phyloP scores from a whole-genome alignment of 1,140 invertebrate species.

The Paraescarpia echinospica region DNA sequence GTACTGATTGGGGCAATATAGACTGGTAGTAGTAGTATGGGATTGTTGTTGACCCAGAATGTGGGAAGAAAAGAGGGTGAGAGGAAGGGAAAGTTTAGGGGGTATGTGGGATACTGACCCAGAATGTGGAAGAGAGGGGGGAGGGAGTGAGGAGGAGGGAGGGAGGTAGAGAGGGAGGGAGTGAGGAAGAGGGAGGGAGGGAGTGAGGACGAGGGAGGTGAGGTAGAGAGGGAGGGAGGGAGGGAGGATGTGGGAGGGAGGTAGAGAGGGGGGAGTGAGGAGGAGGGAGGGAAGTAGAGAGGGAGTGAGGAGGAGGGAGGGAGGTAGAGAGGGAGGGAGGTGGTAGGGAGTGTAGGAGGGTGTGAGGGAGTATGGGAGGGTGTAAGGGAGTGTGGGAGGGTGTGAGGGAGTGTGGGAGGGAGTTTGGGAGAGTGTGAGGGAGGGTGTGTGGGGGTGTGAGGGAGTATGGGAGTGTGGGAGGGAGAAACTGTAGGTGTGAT shows the following conservation, averaged over 20 bases:
- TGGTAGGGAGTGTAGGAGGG: background rate
- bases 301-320: background rate
- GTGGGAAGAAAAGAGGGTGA: too few relatives aligned
- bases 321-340: too few relatives aligned
- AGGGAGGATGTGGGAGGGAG: too few relatives aligned
- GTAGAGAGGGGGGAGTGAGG: background rate
- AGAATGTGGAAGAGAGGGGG: background rate
- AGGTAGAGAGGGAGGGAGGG: too few relatives aligned
- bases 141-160: too few relatives aligned
- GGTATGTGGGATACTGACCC: background rate
- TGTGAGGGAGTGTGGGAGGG: background rate
- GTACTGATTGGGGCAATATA: background rate
- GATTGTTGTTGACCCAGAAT: background rate
- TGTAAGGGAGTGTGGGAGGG: background rate
- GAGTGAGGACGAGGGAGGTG: too few relatives aligned
- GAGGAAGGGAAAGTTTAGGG: too few relatives aligned
- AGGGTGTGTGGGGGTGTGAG: too few relatives aligned
- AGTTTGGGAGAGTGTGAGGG: background rate
- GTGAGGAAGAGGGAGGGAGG: too few relatives aligned
- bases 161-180: too few relatives aligned
- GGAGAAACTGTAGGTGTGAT: background rate
- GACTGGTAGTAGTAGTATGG: background rate
- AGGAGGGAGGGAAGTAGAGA: background rate
- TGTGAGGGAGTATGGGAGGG: background rate
- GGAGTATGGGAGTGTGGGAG: too few relatives aligned